A percentile compares a stretch with the other conserved stretches of the same genome.
These are phyloP conservation scores for Loriculus beryllinus DNA, from an alignment of 2,797 vertebrate species.

Conservation along the genomic window DNA sequence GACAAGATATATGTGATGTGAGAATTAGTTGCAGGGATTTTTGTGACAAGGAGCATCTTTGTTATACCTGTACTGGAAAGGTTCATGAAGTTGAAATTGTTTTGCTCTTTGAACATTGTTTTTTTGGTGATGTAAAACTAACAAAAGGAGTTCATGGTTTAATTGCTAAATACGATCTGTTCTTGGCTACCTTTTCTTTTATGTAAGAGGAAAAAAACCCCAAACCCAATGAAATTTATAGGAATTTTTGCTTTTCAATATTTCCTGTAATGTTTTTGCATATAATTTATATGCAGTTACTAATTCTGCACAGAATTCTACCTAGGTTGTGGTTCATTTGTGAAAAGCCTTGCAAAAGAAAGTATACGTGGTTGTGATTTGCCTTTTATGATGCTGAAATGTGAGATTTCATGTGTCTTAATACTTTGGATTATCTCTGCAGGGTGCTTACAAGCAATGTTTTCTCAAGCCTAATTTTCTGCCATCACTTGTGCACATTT, in stretches of 20 bases:
- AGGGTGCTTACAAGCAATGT: background rate
- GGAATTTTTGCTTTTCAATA: background rate
- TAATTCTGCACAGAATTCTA: background rate
- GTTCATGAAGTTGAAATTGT: background rate
- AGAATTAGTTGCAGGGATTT: background rate
- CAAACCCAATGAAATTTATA: background rate
- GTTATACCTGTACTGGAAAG: background rate
- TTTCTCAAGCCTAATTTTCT: background rate
- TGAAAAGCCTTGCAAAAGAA: background rate
- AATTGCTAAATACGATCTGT: background rate
- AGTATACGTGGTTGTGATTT: background rate
- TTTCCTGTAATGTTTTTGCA: background rate
- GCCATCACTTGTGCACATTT: background rate
- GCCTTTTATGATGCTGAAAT: background rate
- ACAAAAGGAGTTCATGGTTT: background rate
- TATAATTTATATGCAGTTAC: background rate
- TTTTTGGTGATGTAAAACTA: background rate
- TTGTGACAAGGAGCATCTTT: background rate
- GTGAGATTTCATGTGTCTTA: background rate
- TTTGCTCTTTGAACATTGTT: background rate
- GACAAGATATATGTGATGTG: background rate
- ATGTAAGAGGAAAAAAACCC: background rate
- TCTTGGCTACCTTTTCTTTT: background rate
- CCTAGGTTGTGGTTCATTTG: background rate
- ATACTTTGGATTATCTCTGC: background rate